phyloP scores from a whole-genome alignment of 2,888 invertebrate genomes.

The Macrosoma leucophasiata region DNA sequence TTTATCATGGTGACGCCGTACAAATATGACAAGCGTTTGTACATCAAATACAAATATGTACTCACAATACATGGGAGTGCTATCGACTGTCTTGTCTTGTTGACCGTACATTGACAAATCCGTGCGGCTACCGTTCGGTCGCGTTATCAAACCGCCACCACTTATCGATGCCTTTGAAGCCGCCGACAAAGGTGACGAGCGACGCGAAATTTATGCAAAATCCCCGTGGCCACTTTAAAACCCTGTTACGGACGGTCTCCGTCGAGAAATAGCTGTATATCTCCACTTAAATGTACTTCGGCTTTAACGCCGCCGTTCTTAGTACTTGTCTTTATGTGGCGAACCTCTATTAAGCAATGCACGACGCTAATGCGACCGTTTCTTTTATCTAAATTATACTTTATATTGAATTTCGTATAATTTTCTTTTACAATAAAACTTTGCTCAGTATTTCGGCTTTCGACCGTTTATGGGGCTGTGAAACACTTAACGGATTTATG shows the following conservation, averaged over 20 bases:
- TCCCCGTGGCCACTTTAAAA: conserved; percentile 29
- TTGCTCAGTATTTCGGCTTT: too few species aligned
- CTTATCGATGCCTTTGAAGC: conserved; percentile 59
- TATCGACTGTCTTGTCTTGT: conserved; percentile 41
- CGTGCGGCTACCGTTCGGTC: conserved; percentile 60
- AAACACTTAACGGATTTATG: too few species aligned
- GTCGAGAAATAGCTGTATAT: conserved; percentile 18
- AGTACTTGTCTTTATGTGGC: too few species aligned
- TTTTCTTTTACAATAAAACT: too few species aligned
- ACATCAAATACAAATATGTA: conserved; percentile 38
- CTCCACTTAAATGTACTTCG: too few species aligned
- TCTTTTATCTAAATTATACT: conserved; percentile 15
- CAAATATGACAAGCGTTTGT: conserved; percentile 32
- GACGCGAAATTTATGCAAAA: conserved; percentile 48
- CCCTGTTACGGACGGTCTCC: conserved; percentile 28
- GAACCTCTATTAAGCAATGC: too few species aligned
- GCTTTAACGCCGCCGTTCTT: too few species aligned
- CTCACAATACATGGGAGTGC: conserved; percentile 33
- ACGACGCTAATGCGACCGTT: conserved; percentile 14
- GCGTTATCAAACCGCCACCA: conserved; percentile 54
- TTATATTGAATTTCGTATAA: too few species aligned
- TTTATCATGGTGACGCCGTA: conserved; percentile 29
- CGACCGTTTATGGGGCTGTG: too few species aligned
- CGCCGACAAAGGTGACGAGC: conserved; percentile 69
- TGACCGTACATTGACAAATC: conserved; percentile 69